phyloP scores from a whole-genome alignment of 2,797 vertebrate species.

The Acanthurus lineatus region DNA sequence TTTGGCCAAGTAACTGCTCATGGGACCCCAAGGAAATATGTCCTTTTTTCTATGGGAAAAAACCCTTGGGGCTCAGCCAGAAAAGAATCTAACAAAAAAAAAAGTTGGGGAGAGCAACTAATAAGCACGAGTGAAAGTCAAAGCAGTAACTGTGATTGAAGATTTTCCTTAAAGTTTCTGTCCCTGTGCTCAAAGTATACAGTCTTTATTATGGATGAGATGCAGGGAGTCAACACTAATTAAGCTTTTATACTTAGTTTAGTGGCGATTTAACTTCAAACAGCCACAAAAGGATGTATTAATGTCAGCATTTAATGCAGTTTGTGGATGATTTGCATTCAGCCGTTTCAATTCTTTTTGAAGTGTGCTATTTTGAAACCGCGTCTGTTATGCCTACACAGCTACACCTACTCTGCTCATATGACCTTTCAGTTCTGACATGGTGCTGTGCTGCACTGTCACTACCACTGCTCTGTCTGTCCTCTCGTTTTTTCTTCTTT shows the following conservation, averaged over 20 bases:
- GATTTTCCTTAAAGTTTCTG: conserved; percentile 38
- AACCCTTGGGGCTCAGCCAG: conserved; percentile 30
- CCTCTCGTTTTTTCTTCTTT: conserved; percentile 10
- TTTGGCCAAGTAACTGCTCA: conserved; percentile 42
- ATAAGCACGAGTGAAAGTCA: conserved; percentile 51
- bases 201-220: conserved; percentile 41
- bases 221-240: conserved; percentile 3
- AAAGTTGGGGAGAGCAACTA: conserved; percentile 11
- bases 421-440: conserved; percentile 63
- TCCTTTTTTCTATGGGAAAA: conserved; percentile 1
- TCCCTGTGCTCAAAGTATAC: conserved; percentile 44
- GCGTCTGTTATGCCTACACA: conserved; percentile 26
- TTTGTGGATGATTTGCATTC: conserved; percentile 7
- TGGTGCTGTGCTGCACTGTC: conserved; percentile 55
- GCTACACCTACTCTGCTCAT: conserved; percentile 45
- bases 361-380: conserved; percentile 25
- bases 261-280: conserved; percentile 27
- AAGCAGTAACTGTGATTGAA: conserved; percentile 44
- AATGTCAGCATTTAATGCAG: conserved; percentile 8
- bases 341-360: background rate
- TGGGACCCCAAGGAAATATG: conserved; percentile 30
- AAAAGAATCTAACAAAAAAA: conserved; percentile 35
- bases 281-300: background rate
- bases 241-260: conserved; percentile 33
- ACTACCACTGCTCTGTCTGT: conserved; percentile 54